phyloP scores from a whole-genome alignment of 2,888 invertebrate genomes.

The Athripsodes cinereus region DNA sequence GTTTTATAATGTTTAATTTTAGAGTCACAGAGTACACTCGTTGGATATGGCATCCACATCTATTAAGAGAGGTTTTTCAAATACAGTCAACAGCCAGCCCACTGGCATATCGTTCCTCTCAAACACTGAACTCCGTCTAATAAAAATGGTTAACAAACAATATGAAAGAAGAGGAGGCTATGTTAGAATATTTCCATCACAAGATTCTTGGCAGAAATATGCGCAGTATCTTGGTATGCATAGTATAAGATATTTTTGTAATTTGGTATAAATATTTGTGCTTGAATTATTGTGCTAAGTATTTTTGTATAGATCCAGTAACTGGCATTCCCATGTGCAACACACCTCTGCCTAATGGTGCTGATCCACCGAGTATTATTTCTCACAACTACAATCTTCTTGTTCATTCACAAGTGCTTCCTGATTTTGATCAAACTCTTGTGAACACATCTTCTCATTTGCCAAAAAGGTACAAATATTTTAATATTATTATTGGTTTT shows the following conservation, averaged over 20 bases:
- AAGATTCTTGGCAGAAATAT: slow-evolving; percentile 82
- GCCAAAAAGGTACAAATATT: slow-evolving; percentile 43
- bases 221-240: slow-evolving; percentile 63
- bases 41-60: slow-evolving; percentile 56
- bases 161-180: slow-evolving; percentile 81
- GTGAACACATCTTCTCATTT: slow-evolving; percentile 38
- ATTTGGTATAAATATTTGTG: background rate
- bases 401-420: slow-evolving; percentile 68
- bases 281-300: slow-evolving; percentile 12
- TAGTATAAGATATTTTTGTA: background rate
- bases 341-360: slow-evolving; percentile 50
- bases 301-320: slow-evolving; percentile 55
- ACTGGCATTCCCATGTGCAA: slow-evolving; percentile 71
- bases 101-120: slow-evolving; percentile 44
- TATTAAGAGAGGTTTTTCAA: slow-evolving; percentile 34
- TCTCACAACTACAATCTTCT: slow-evolving; percentile 73
- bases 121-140: slow-evolving; percentile 71
- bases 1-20: slow-evolving; percentile 2
- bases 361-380: slow-evolving; percentile 50
- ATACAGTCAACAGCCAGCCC: slow-evolving; percentile 4
- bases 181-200: slow-evolving; percentile 84
- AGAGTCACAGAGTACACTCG: slow-evolving; percentile 66
- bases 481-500: background rate
- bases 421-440: slow-evolving; percentile 43
- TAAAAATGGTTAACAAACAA: slow-evolving; percentile 70